Evolutionary conservation across 2,113 vertebrate genomes (phyloP), one percentile per base, ranked within the genome.

Genomic region (Neogobius melanostomus): DNA sequence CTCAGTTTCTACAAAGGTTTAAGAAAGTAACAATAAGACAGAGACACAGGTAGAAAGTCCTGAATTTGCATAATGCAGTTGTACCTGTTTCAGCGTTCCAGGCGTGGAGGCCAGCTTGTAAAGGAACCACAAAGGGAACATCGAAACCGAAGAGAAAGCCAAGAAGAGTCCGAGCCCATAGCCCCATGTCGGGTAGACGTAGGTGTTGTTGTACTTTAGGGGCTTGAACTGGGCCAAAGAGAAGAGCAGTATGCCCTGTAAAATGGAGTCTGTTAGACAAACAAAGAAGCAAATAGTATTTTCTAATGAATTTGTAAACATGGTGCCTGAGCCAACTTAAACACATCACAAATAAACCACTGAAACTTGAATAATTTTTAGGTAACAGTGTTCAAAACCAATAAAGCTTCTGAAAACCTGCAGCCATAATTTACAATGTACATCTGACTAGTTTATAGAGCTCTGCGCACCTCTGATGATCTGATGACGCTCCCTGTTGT

Each of bases 131-230:
- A 75, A 45, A 8, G 77, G 72, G 5, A 6, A 15, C 45, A 67
- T 21, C 42, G 62, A 6, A 61, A 71, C 57, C 11, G 68, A 74
- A 50, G 72, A 67, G 5, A 71, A 17, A 16, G 68, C 67, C 2
- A 75, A 10, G 11, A 71, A 21, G 5, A 79, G 56, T 9, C 77
- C 77, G 0, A 71, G 57, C 7, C 49, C 64, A 10, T 57, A 14
- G 7, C 44, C 64, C 72, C 77, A 75, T 50, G 56, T 11, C 6
- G 77, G 72, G 47, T 64, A 80, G 44, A 57, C 10, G 49, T 79
- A 79, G 28, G 36, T 67, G 50, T 75, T 69, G 67, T 60, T 79
- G 68, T 79, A 75, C 11, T 36, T 69, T 17, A 79, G 54, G 60
- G 71, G 62, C 16, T 56, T 70, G 63, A 74, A 74, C 21, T 62